Base-by-base conservation (phyloP, 2,797 vertebrate genomes). In the Tolypeutes matacus region DNA sequence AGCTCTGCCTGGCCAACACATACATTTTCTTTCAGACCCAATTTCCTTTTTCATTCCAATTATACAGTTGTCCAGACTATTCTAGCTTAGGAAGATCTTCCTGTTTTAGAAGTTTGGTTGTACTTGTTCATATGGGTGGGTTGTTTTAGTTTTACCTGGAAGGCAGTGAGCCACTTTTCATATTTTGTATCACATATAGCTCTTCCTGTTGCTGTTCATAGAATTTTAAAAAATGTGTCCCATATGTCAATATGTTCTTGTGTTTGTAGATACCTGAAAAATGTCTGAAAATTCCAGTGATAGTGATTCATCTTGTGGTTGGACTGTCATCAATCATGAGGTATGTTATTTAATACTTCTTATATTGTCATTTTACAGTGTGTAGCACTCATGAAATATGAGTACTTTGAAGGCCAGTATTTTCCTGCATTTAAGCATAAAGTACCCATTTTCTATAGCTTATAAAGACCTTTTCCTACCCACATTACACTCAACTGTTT, bases 291-390 rank as follows among this genome's bases (percentile, higher is more conserved):
- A 98, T 93, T 99, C 99, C 73, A 99, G 99, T 97, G 99, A 99
- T 97, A 98, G 99, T 9, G 99, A 99, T 97, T 99, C 99, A 1
- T 99, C 99, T 65, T 99, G 99, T 97, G 99, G 99, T 92, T 99
- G 99, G 99, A 99, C 99, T 73, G 99, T 99, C 96, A 99, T 99
- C 96, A 99, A 98, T 96, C 99, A 99, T 97, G 99, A 99, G 99
- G 99, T 99, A 98, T 89, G 62, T 8, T 95, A 56, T 95, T 69
- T 85, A 83, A 62, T 89, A 77, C n/a, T 93, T 93, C 81, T 67
- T 85, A 56, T 42, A 42, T 27, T 75, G 4, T 91, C 42, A 27
- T 64, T n/a, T 27, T 78, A 60, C 0, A 51, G 29, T 88, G 7
- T 89, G 13, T 70, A 85, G 65, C 70, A 82, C 62, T 94, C 58